Base-by-base conservation (phyloP, 1,140 invertebrate genomes). In the Ostrea denselamellosa region DNA sequence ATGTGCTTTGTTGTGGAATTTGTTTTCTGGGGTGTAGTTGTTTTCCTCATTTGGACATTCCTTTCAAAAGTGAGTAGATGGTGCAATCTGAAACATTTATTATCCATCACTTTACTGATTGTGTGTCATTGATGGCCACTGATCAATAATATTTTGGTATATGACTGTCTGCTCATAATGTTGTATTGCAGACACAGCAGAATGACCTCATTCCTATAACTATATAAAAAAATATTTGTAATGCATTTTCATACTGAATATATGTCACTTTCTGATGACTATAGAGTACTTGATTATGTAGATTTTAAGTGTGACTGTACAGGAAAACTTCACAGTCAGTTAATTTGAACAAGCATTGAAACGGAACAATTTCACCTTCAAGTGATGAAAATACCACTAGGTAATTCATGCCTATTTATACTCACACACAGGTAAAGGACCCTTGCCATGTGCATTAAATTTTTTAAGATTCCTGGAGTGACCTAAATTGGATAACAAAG, bases 1-100 rank as follows among this genome's bases (percentile, higher is more conserved):
- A 77, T 77, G 68, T 77, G 68, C 25, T 77, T 77, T 25, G 22
- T 77, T 10, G 68, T 77, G 68, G 68, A 77, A 77, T 8, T 77
- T 2, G 8, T 34, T 34, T 25, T 77, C 22, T 77, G 68, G 68
- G 68, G 68, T 34, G 25, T 77, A 25, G 28, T 77, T 5, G 68
- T 77, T 14, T 34, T 77, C 4, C 68, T 77, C 25, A 34, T 77
- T 25, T 77, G 68, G 68, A 77, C 68, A 22, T 77, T 28, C 25
- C 25, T 77, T 12, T 28, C 68, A 14, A 77, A 77, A 77, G 68
- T 77, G 68, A 77, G 68, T 77, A 77, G 68, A 77, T 28, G 7
- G 12, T 34, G n/a, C 56, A 62, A n/a, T 19, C n/a, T 17, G n/a
- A 19, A 19, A 19, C 17, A 62, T 17, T 56, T 17, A 56, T 56